These are phyloP conservation scores for Megalurothrips usitatus DNA, from an alignment of 2,888 invertebrate genomes.

Conservation along the genomic window DNA sequence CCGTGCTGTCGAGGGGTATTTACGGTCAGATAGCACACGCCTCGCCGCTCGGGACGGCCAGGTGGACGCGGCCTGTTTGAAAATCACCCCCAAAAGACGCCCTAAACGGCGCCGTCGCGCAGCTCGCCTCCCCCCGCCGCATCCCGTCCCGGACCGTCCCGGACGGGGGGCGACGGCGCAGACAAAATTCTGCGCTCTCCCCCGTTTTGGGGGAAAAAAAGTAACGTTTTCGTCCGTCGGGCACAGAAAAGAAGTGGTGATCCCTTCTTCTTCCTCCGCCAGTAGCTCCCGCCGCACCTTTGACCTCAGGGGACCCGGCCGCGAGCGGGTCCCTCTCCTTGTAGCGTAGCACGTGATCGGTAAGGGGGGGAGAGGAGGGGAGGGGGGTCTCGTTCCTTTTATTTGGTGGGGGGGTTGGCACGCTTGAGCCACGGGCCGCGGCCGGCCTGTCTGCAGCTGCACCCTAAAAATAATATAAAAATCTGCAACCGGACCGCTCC, in stretches of 20 bases:
- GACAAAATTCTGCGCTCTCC: background rate
- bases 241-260: background rate
- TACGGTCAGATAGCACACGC: background rate
- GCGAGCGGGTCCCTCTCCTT: background rate
- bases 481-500: conserved; percentile 16
- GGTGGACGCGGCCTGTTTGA: background rate
- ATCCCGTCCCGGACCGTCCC: background rate
- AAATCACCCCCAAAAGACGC: background rate
- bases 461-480: conserved; percentile 27
- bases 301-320: background rate
- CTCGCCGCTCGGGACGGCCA: background rate
- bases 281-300: background rate
- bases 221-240: background rate
- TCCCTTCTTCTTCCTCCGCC: background rate
- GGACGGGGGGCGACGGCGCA: background rate
- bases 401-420: background rate
- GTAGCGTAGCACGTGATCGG: background rate
- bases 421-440: conserved; percentile 8
- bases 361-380: background rate
- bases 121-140: background rate
- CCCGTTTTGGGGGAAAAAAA: background rate
- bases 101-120: background rate
- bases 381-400: background rate
- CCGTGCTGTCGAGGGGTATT: too few species aligned
- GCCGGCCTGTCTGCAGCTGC: background rate